Evolutionary conservation across 2,888 invertebrate species (phyloP).

Genomic region (Pedicia rivosa): DNA sequence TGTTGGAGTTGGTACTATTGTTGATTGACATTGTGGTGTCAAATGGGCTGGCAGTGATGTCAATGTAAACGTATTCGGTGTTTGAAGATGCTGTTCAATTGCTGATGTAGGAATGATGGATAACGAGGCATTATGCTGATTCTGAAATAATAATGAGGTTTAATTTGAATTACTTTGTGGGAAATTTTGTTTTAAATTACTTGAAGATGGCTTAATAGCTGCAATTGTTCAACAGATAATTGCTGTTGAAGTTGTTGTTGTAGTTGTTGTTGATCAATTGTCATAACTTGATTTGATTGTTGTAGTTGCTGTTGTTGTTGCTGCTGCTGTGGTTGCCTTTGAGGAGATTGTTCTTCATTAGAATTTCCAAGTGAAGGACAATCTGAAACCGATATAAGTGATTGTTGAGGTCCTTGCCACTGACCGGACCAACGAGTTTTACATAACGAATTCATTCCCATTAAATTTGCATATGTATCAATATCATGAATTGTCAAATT

Average conservation of each 20-base stretch:
- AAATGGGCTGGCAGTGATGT: constrained; percentile 15
- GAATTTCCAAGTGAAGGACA: too few species aligned
- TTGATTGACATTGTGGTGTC: constrained; percentile 9
- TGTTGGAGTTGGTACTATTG: constrained; percentile 21
- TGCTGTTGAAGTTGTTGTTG: constrained; percentile 32
- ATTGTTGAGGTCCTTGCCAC: constrained; percentile 19
- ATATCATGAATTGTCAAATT: constrained; percentile 29
- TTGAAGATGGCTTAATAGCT: constrained; percentile 30
- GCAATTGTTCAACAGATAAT: constrained; percentile 29
- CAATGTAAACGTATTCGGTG: constrained; percentile 19
- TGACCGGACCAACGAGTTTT: constrained; percentile 28
- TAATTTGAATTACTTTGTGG: background rate
- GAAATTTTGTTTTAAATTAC: constrained; percentile 14
- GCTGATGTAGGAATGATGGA: constrained; percentile 17
- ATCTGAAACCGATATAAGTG: constrained; percentile 7
- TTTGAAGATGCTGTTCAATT: constrained; percentile 21
- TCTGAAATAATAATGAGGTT: constrained; percentile 13
- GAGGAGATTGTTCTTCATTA: too few species aligned
- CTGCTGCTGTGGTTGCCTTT: constrained; percentile 17
- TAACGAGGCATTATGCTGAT: constrained; percentile 19
- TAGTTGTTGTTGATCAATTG: constrained; percentile 29
- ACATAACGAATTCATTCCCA: constrained; percentile 30
- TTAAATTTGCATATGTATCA: constrained; percentile 19
- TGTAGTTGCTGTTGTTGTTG: constrained; percentile 15
- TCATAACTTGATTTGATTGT: constrained; percentile 23